Evolutionary conservation across 2,888 invertebrate species (phyloP).

Genomic region (Malthinus seriepunctatus): DNA sequence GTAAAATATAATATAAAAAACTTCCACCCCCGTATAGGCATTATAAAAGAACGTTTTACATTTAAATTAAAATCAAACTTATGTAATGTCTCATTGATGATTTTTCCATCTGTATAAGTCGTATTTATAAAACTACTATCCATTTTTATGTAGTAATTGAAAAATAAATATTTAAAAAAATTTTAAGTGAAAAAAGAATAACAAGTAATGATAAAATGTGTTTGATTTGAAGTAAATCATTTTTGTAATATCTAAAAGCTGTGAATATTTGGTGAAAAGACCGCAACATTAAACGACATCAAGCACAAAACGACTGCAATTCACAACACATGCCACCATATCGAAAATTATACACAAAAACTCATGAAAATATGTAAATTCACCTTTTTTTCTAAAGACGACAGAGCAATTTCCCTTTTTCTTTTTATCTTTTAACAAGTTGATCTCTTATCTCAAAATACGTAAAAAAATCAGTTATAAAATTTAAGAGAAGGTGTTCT

Average conservation of each 20-base stretch:
- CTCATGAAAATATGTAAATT: constrained; percentile 29
- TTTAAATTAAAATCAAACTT: no score
- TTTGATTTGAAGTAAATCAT: constrained; percentile 12
- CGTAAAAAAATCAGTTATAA: constrained; percentile 13
- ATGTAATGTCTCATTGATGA: no score
- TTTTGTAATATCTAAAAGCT: constrained; percentile 12
- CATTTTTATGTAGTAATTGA: background rate
- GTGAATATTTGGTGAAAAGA: constrained; percentile 20
- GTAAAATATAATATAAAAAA: no score
- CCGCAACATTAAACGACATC: constrained; percentile 19
- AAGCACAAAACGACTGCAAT: constrained; percentile 28
- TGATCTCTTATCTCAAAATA: constrained; percentile 20
- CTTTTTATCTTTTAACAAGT: constrained; percentile 8
- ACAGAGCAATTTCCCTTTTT: constrained; percentile 5
- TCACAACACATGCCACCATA: constrained; percentile 25
- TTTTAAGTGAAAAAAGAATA: background rate
- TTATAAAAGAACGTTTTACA: no score
- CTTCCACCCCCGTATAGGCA: no score
- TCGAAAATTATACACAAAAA: constrained; percentile 28
- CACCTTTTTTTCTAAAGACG: constrained; percentile 21
- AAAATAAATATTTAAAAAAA: constrained; percentile 2
- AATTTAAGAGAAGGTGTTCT: constrained; percentile 13
- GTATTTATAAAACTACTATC: background rate
- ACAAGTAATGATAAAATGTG: background rate
- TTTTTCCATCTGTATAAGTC: no score